Evolutionary conservation across 2,888 invertebrate species (phyloP), one percentile per base, ranked within the genome.

Genomic region (Sericinus montela): DNA sequence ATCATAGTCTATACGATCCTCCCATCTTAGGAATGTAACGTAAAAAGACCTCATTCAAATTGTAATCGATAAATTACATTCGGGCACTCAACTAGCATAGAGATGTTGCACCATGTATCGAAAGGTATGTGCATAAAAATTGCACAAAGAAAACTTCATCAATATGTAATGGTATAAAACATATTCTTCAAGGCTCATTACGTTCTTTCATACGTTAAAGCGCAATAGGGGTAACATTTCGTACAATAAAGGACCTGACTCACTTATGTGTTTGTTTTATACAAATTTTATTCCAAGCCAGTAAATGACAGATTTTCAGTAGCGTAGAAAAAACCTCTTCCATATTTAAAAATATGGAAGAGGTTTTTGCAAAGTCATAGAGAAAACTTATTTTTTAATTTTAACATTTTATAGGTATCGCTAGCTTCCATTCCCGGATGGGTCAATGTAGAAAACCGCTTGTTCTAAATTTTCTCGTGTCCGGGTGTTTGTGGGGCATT

Each of bases 81-180:
- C 6, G 14, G 2, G 45, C 36, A 8, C 29, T n/a, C 1, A 10
- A 19, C 30, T 45, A 45, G 23, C 10, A 14, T 15, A 30, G 30
- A 29, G 41, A 30, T 23, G 45, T 39, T 13, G 9, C n/a, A 40
- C 5, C n/a, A 14, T 32, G 28, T 25, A 28, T 45, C 35, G 42
- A 11, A 5, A 45, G 38, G 45, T 25, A 25, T 29, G 13, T n/a
- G 34, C 11, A 38, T 37, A 47, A 28, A 41, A 53, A 28, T 40
- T 30, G 19, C 44, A 34, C 36, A 46, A 53, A 54, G 52, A 53
- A 54, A 53, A 38, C 58, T 54, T 68, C 61, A 70, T 72, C 64
- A 67, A 67, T 67, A 59, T 54, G 59, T 63, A 62, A 66, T 73
- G 36, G 11, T 11, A 28, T 13, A 73, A 72, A 75, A 69, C 66